These are phyloP conservation scores for Heliconius congener DNA, from an alignment of 1,140 invertebrate genomes.

Conservation along the genomic window DNA sequence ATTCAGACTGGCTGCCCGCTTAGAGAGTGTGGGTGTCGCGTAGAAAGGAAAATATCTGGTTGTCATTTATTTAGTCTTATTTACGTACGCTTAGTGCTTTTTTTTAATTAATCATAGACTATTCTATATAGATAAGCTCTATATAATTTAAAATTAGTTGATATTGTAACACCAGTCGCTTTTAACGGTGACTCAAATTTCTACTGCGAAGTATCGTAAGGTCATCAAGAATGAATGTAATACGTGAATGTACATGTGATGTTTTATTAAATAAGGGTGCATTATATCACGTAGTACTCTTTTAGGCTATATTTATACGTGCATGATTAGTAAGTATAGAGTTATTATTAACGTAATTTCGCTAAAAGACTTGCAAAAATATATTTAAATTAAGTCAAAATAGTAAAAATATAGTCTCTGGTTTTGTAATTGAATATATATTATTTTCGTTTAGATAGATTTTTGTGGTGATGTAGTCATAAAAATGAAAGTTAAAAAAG, in stretches of 20 bases:
- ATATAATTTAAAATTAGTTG: not conserved
- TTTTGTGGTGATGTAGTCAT: too few relatives aligned
- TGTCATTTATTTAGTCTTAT: not conserved
- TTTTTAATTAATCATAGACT: not conserved
- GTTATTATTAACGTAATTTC: not conserved
- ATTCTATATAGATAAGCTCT: not conserved
- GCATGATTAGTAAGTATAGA: not conserved
- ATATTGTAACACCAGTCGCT: not conserved
- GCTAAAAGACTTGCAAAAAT: not conserved
- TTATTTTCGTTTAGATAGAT: not conserved
- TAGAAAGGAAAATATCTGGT: slow-evolving; percentile 50
- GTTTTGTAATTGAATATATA: too few relatives aligned
- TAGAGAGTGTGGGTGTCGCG: slow-evolving; percentile 77
- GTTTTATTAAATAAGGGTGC: slow-evolving; percentile 4
- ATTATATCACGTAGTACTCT: not conserved
- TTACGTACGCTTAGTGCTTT: not conserved
- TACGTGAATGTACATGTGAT: not conserved
- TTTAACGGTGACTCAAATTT: not conserved
- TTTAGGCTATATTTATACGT: not conserved
- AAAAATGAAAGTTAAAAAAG: too few relatives aligned
- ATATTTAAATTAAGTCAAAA: too few relatives aligned
- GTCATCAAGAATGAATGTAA: not conserved
- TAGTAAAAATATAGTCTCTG: too few relatives aligned
- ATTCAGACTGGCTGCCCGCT: slow-evolving; percentile 75
- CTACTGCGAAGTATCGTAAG: not conserved